Evolutionary conservation across 1,140 invertebrate genomes (phyloP).

Genomic region (Zaprionus kolodkinae): DNA sequence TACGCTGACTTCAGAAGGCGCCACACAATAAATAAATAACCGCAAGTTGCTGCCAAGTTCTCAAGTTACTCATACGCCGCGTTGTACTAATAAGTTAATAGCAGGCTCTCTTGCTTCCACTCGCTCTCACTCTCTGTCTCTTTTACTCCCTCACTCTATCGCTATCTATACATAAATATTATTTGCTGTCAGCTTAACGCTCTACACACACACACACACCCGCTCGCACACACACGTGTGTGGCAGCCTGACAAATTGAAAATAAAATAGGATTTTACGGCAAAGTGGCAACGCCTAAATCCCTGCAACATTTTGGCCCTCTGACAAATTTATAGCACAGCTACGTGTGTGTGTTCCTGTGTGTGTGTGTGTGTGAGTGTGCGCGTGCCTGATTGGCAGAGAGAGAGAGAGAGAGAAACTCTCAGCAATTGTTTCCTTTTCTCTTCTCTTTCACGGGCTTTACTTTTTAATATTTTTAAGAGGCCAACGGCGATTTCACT

Average conservation of each 20-base stretch:
- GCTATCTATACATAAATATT: constrained; percentile 28
- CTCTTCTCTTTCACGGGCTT: not conserved
- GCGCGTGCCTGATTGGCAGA: constrained; percentile 12
- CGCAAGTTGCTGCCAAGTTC: constrained; percentile 26
- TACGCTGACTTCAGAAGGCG: constrained; percentile 14
- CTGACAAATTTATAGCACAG: constrained; percentile 34
- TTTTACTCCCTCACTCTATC: not conserved
- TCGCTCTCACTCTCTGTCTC: not conserved
- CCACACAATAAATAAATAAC: constrained; percentile 3
- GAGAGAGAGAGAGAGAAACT: not conserved
- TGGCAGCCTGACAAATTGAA: constrained; percentile 69
- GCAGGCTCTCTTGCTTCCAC: constrained; percentile 11
- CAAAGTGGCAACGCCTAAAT: constrained; percentile 56
- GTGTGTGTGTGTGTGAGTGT: constrained; percentile 3
- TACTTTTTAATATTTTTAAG: constrained; percentile 11
- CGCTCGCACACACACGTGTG: constrained; percentile 6
- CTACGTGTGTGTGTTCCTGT: constrained; percentile 22
- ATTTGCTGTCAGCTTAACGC: constrained; percentile 51
- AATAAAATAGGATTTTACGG: constrained; percentile 79
- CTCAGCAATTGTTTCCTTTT: constrained; percentile 14
- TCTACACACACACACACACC: constrained; percentile 10
- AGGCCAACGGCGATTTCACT: constrained; percentile 10
- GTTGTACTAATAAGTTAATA: constrained; percentile 79
- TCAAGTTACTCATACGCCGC: constrained; percentile 67
- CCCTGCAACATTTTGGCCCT: constrained; percentile 37